Evolutionary conservation across 2,113 vertebrate species (phyloP), one percentile per base, ranked within the genome.

Genomic region (Oncorhynchus keta): DNA sequence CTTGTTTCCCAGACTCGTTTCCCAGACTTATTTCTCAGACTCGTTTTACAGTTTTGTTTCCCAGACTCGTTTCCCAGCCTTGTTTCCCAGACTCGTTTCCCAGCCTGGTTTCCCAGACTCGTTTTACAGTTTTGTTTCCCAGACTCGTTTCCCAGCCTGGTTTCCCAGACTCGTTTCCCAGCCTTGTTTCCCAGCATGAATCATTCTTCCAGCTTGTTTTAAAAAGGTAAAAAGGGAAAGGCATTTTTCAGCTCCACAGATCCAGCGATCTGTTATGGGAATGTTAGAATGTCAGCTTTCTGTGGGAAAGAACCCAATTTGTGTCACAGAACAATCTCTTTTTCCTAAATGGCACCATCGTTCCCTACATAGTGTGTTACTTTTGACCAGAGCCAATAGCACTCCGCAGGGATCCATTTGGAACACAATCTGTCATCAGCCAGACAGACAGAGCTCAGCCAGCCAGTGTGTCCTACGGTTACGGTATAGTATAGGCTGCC

Each of bases 261-360:
- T 84, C 82, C 81, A 89, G 84, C 79, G 81, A 89, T 7, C 6
- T 35, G 64, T 89, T 85, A 81, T 84, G 74, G 87, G 89, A 91
- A 90, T 86, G 83, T 79, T 85, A 78, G 81, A 89, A 90, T 85
- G 88, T 84, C 78, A 24, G 73, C 72, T 87, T 87, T 90, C 87
- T 92, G 90, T 93, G 92, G 93, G 91, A 93, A 92, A 92, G 84
- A 87, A 84, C 87, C 57, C 69, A 70, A 61, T 84, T 35, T 35
- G 35, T 89, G 81, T 89, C 84, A 88, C 85, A 86, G 70, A 93
- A 88, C 66, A 88, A 91, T 90, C 89, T 4, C 13, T 35, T 6
- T 35, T 35, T 35, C 35, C 35, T 35, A 35, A 35, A 35, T 35
- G 6, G 35, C 35, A 35, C 35, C 35, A 1, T 7, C 6, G 6